phyloP scores from a whole-genome alignment of 2,888 invertebrate species.

The Diadromus collaris region DNA sequence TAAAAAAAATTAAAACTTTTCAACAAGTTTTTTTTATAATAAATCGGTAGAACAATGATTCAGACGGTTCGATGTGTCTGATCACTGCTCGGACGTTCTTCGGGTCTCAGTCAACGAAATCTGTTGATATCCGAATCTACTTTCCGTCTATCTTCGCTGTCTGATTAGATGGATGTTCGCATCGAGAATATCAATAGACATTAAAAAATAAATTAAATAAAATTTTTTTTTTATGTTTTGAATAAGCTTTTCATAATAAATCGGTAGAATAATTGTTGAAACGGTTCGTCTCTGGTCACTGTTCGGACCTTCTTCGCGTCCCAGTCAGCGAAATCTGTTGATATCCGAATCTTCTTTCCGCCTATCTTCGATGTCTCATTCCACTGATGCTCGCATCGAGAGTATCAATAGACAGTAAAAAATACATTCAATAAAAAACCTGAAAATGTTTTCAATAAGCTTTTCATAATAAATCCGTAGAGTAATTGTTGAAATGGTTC shows the following conservation, averaged over 20 bases:
- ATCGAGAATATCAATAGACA: no score
- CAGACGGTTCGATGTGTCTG: conserved; percentile 35
- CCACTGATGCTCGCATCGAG: no score
- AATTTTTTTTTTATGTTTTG: no score
- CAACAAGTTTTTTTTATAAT: conserved; percentile 30
- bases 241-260: conserved; percentile 29
- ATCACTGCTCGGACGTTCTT: conserved; percentile 13
- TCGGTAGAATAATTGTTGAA: conserved; percentile 44
- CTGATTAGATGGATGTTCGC: no score
- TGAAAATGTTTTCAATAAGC: no score
- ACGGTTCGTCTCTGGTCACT: conserved; percentile 34
- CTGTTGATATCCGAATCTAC: not conserved
- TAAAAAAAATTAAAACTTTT: conserved; percentile 54
- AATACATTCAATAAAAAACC: no score
- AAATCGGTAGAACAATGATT: conserved; percentile 40
- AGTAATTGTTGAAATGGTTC: conserved; percentile 46
- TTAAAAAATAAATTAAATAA: no score
- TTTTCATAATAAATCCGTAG: conserved; percentile 21
- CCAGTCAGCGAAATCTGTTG: not conserved
- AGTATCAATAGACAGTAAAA: no score
- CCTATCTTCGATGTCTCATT: no score
- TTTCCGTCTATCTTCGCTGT: not conserved
- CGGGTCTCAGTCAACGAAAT: not conserved
- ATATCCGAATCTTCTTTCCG: not conserved
- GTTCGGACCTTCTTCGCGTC: not conserved